These are phyloP conservation scores for Volucella bombylans DNA, from an alignment of 2,888 invertebrate genomes.

Conservation along the genomic window DNA sequence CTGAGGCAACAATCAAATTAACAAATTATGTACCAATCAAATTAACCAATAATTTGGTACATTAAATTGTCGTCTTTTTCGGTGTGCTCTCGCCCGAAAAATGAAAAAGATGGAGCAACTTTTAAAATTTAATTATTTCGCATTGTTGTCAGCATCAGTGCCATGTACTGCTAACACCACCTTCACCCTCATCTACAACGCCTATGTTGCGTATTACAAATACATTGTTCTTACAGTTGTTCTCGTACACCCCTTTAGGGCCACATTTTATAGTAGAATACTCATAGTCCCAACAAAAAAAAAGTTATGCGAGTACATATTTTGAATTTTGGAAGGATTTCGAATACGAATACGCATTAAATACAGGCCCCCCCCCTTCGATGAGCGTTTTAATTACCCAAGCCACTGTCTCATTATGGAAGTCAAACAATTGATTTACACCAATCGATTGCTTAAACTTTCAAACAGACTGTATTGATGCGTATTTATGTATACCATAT, in stretches of 20 bases:
- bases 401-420: conserved; percentile 44
- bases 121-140: conserved; percentile 76
- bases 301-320: conserved; percentile 3
- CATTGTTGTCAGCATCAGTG: conserved; percentile 68
- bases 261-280: too few species aligned
- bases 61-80: conserved; percentile 76
- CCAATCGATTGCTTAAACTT: conserved; percentile 72
- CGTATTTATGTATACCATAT: conserved; percentile 23
- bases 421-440: conserved; percentile 74
- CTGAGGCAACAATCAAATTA: conserved; percentile 61
- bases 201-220: conserved; percentile 33
- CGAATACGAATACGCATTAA: conserved; percentile 9
- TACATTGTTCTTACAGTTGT: conserved; percentile 23
- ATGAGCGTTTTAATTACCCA: conserved; percentile 44
- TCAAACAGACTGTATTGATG: conserved; percentile 21
- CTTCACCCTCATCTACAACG: neutral
- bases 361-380: neutral
- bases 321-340: conserved; percentile 62
- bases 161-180: neutral
- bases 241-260: neutral
- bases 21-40: conserved; percentile 75
- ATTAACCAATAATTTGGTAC: conserved; percentile 79
- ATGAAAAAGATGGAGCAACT: conserved; percentile 66
- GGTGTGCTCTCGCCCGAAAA: conserved; percentile 23
- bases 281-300: too few species aligned